Percentiles rank a stretch among this genome's conserved stretches.
Evolutionary conservation across 2,888 invertebrate genomes (phyloP).

Genomic region (Macrosoma leucophasiata): DNA sequence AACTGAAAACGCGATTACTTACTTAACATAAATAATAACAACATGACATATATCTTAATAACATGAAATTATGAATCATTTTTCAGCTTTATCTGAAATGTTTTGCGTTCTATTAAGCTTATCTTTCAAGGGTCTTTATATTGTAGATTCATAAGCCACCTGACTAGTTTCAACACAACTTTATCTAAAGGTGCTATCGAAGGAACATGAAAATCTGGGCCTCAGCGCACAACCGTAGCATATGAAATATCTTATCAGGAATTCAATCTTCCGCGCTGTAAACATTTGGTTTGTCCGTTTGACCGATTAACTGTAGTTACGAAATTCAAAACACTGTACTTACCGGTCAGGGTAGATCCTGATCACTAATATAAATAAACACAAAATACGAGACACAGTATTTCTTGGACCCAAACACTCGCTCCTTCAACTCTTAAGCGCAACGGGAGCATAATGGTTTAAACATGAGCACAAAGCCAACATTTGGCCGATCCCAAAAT

Average conservation of each 20-base stretch:
- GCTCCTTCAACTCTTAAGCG: conserved; percentile 26
- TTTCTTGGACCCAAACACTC: too few species aligned
- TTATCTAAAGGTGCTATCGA: too few species aligned
- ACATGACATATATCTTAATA: neutral
- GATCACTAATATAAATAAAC: conserved; percentile 8
- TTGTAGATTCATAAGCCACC: conserved; percentile 12
- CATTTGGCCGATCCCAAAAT: conserved; percentile 70
- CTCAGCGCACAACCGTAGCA: conserved; percentile 11
- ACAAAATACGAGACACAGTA: conserved; percentile 10
- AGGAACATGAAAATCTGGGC: conserved; percentile 20
- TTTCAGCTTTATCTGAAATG: conserved; percentile 3
- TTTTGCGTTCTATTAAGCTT: conserved; percentile 12
- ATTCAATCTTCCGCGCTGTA: conserved; percentile 33
- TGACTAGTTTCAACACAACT: too few species aligned
- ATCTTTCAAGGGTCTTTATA: conserved; percentile 15
- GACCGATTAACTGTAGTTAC: conserved; percentile 45
- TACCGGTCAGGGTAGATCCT: conserved; percentile 10
- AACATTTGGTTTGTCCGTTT: conserved; percentile 43
- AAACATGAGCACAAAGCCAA: conserved; percentile 54
- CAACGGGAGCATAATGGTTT: conserved; percentile 40
- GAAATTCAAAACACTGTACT: conserved; percentile 9
- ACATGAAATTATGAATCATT: neutral
- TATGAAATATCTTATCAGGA: conserved; percentile 36
- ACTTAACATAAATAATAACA: neutral
- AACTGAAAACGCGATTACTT: neutral